Evolutionary conservation across 2,113 vertebrate species (phyloP).

Genomic region (Ginglymostoma cirratum): DNA sequence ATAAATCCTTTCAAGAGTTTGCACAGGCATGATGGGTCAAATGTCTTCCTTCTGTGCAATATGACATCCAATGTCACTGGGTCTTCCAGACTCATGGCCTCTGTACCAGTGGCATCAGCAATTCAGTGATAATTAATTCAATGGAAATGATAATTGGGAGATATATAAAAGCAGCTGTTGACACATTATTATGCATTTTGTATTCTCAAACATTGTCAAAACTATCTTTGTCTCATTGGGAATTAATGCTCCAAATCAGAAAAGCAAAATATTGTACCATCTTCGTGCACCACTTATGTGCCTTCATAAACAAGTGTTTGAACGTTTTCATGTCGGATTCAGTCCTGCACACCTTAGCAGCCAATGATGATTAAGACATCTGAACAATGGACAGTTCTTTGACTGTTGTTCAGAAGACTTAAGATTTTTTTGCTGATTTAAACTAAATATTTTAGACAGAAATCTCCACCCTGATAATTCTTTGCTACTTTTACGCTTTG

Average conservation of each 20-base stretch:
- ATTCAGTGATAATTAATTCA: background rate
- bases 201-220: background rate
- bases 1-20: background rate
- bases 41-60: background rate
- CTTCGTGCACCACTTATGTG: too few relatives aligned
- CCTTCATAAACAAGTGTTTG: background rate
- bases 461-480: background rate
- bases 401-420: background rate
- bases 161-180: background rate
- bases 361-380: background rate
- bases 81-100: background rate
- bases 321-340: background rate
- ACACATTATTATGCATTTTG: too few relatives aligned
- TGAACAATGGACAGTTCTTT: background rate
- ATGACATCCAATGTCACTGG: background rate
- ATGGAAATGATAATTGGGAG: background rate
- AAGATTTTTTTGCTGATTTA: background rate
- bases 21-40: background rate
- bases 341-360: too few relatives aligned
- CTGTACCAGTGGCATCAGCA: too few relatives aligned
- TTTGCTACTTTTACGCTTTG: background rate
- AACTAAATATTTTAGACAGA: background rate
- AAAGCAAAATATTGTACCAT: background rate
- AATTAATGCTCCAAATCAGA: background rate
- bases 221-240: background rate